Conservation (phyloP, 2,113 vertebrate genomes). For the Galemys pyrenaicus region DNA sequence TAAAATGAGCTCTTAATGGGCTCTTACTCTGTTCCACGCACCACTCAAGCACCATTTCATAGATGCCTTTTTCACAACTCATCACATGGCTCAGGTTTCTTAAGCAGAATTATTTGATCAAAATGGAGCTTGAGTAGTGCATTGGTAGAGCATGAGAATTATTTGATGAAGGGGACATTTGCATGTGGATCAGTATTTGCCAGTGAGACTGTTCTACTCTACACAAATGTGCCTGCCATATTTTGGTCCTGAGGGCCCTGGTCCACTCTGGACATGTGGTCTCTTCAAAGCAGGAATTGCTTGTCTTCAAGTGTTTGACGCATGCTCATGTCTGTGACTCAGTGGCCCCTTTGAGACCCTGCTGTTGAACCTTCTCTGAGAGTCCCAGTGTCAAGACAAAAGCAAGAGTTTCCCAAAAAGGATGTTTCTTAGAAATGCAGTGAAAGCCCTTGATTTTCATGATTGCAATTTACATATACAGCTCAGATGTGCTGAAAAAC, state of each 20-base stretch:
- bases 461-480: background rate
- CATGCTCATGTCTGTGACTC: background rate
- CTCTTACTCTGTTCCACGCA: fast-evolving
- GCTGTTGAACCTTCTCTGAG: background rate
- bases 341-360: background rate
- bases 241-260: background rate
- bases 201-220: background rate
- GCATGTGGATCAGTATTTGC: background rate
- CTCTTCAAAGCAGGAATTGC: background rate
- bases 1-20: background rate
- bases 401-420: constrained; percentile 50
- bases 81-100: background rate
- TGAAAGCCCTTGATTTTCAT: constrained; percentile 55
- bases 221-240: fast-evolving
- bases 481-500: background rate
- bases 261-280: background rate
- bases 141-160: too few relatives aligned
- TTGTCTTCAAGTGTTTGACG: background rate
- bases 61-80: background rate
- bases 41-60: too few relatives aligned
- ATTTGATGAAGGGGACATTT: background rate
- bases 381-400: background rate
- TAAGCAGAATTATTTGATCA: background rate
- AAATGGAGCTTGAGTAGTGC: too few relatives aligned
- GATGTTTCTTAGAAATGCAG: constrained; percentile 52